Base-by-base conservation (phyloP, 2,113 vertebrate genomes). In the Eulemur macaco region DNA sequence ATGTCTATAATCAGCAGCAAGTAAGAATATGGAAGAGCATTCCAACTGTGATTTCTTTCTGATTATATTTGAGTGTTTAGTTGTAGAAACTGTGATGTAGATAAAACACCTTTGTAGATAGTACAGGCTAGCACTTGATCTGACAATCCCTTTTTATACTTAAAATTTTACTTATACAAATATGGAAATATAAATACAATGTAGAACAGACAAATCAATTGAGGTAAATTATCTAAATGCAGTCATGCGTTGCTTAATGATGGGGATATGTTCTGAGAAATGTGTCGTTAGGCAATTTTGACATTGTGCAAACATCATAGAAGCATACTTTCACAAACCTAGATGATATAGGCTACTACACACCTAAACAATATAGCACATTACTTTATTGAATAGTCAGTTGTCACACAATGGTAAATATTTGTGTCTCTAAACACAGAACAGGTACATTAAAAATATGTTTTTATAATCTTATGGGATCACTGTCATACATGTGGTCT, bases 11-110 rank as follows among this genome's bases (percentile, higher is more conserved):
- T 91, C 31, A 76, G 47, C 5, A 50, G 78, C 64, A 93, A 78
- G 54, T 39, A 80, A 94, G 83, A 94, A 87, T 56, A 47, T 78
- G 37, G 31, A 85, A 89, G 86, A 93, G n/a, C 77, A 52, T 68
- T 87, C 29, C 8, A 47, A 13, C 60, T 89, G 25, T 45, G 8
- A 4, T 93, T 89, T 91, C 52, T 74, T 77, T 71, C 50, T 89
- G 29, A 50, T 83, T 95, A 2, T 86, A 37, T 87, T 56, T 84
- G 71, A 69, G 1, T 56, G 1, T 86, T 56, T 68, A 66, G 50
- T 58, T 69, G 0, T 83, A 71, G 52, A 85, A 92, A 50, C 23
- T 88, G 9, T 89, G 18, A 31, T 88, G 17, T 60, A 52, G 27
- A 60, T 91, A 45, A 90, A 83, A 83, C 63, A 27, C 39, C 37